Evolutionary conservation across 2,888 invertebrate genomes (phyloP).

Genomic region (Calameuta filiformis): DNA sequence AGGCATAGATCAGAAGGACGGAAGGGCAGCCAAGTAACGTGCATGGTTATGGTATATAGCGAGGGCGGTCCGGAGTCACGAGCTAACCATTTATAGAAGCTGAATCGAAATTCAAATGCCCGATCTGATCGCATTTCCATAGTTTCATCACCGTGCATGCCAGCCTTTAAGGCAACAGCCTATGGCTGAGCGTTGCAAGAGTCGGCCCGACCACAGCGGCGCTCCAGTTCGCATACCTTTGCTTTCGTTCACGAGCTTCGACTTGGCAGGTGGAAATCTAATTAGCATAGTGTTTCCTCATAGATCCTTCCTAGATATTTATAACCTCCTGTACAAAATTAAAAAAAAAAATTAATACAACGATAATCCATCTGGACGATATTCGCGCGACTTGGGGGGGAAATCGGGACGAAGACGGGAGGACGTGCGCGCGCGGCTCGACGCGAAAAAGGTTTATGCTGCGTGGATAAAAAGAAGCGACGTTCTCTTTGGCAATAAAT

Average conservation of each 20-base stretch:
- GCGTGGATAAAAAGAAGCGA: background rate
- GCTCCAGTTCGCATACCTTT: constrained; percentile 18
- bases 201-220: background rate
- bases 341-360: background rate
- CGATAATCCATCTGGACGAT: background rate
- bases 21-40: background rate
- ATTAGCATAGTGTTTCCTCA: constrained; percentile 30
- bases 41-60: background rate
- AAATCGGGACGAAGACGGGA: background rate
- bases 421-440: background rate
- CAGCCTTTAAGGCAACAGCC: constrained; percentile 1
- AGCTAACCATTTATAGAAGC: constrained; percentile 4
- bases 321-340: background rate
- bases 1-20: background rate
- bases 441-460: background rate
- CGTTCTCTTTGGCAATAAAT: background rate
- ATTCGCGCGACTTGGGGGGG: background rate
- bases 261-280: constrained; percentile 31
- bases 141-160: constrained; percentile 5
- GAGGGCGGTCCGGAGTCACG: constrained; percentile 2
- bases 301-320: constrained; percentile 29
- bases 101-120: constrained; percentile 6
- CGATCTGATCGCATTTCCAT: constrained; percentile 8
- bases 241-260: constrained; percentile 9
- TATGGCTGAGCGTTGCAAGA: background rate